Percentiles rank a stretch among this genome's conserved stretches.
Conservation (phyloP, 2,797 vertebrate genomes). For the Mionectes olivaceus region DNA sequence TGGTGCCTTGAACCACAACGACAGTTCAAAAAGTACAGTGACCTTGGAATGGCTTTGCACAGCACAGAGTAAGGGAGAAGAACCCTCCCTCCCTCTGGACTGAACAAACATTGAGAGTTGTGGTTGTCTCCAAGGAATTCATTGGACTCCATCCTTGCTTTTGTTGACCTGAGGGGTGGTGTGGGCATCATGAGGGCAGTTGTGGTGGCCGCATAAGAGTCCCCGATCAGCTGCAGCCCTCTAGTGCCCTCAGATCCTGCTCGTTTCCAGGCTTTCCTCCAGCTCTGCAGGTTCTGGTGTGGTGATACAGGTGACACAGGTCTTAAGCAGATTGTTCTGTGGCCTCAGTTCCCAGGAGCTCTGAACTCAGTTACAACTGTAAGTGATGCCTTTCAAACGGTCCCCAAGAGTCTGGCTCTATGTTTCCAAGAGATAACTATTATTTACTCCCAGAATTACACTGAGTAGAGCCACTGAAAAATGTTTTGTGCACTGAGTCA, state of each 20-base stretch:
- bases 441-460: not conserved
- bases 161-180: not conserved
- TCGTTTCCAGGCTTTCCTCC: not conserved
- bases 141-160: not conserved
- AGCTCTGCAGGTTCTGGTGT: not conserved
- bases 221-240: not conserved
- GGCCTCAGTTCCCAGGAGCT: not conserved
- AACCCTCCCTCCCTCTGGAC: not conserved
- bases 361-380: not conserved
- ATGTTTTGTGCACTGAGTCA: not conserved
- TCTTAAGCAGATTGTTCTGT: not conserved
- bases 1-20: not conserved
- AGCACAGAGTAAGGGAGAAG: not conserved
- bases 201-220: not conserved
- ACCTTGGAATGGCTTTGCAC: not conserved
- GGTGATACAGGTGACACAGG: not conserved
- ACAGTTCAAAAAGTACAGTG: not conserved
- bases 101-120: rapidly evolving
- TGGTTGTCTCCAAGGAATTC: not conserved
- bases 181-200: not conserved
- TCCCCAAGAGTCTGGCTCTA: not conserved
- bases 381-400: not conserved
- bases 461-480: not conserved
- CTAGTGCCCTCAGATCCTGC: too few relatives aligned
- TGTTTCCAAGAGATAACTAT: not conserved